phyloP scores from a whole-genome alignment of 2,113 vertebrate genomes.

The Pipa parva region DNA sequence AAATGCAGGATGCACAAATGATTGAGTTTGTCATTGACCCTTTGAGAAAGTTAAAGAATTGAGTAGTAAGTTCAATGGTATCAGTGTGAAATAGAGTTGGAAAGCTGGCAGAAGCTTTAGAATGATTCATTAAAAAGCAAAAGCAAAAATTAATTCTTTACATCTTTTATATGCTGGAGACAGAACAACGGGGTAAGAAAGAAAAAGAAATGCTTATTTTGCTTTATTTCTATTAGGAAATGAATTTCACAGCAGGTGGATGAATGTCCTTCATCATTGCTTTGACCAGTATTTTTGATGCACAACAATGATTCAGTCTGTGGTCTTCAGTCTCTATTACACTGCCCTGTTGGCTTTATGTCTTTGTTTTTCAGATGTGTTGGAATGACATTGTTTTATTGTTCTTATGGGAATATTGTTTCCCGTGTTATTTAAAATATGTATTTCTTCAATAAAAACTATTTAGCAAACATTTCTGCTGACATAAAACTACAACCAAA shows the following conservation, averaged over 20 bases:
- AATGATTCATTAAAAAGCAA: slow-evolving; percentile 18
- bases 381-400: too few species aligned
- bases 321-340: slow-evolving; percentile 21
- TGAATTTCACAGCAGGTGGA: slow-evolving; percentile 29
- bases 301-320: slow-evolving; percentile 15
- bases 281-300: slow-evolving; percentile 15
- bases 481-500: too few species aligned
- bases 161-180: neutral
- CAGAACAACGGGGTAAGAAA: neutral
- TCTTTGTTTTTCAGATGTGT: too few species aligned
- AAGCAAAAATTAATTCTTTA: slow-evolving; percentile 23
- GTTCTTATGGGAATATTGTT: too few species aligned
- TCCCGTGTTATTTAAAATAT: too few species aligned
- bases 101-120: slow-evolving; percentile 9
- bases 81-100: slow-evolving; percentile 21
- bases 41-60: slow-evolving; percentile 37
- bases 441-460: too few species aligned
- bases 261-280: slow-evolving; percentile 8
- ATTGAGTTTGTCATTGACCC: slow-evolving; percentile 42
- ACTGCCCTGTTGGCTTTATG: slow-evolving; percentile 18
- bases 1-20: slow-evolving; percentile 28
- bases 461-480: too few species aligned
- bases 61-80: slow-evolving; percentile 29
- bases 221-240: slow-evolving; percentile 4
- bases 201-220: neutral